A percentile compares a stretch with the other conserved stretches of the same genome.
Conservation (phyloP, 2,797 vertebrate species). For the Myotis findleyi region DNA sequence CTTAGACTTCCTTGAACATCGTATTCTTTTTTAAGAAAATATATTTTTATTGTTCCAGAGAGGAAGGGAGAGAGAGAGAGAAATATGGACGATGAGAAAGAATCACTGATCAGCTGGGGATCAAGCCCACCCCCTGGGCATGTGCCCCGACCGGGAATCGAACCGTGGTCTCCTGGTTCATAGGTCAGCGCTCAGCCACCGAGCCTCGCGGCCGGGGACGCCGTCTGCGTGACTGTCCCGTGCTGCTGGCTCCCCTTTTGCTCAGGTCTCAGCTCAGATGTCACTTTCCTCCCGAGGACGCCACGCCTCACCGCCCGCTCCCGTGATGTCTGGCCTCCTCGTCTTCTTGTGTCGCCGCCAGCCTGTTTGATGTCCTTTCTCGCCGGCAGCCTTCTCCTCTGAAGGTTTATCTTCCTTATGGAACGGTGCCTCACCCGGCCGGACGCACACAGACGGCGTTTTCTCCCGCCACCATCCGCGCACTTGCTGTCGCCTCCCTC, state of each 20-base stretch:
- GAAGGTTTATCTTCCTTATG: not conserved
- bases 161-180: no score
- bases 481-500: not conserved
- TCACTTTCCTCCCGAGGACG: not conserved
- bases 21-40: no score
- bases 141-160: no score
- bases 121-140: no score
- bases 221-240: rapidly evolving
- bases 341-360: not conserved
- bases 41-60: no score
- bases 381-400: not conserved
- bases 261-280: not conserved
- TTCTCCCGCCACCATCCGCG: not conserved
- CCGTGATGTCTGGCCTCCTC: not conserved
- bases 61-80: no score
- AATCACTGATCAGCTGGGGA: no score
- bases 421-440: not conserved
- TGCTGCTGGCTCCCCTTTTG: not conserved
- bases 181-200: no score
- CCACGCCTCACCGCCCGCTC: not conserved
- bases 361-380: not conserved
- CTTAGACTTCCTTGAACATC: no score
- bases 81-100: no score
- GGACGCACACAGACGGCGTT: not conserved
- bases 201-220: no score